Base-by-base conservation (phyloP, 2,113 vertebrate species). In the Ochotona curzoniae region DNA sequence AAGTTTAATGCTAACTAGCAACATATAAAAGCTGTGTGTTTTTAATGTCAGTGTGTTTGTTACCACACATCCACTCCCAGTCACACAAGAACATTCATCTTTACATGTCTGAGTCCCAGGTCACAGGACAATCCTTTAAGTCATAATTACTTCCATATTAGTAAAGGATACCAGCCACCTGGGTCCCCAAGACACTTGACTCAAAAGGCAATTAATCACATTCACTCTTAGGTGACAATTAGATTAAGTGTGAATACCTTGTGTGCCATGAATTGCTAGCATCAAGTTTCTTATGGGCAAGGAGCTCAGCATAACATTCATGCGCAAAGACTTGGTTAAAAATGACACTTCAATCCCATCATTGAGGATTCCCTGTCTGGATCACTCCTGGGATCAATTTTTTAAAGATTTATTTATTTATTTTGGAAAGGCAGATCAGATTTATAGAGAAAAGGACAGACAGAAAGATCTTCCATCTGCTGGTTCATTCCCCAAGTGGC, bases 1-100 rank as follows among this genome's bases (percentile, higher is more conserved):
- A 82, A 12, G 28, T 30, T 81, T 61, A 74, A 26, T 73, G 28
- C 32, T 74, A 21, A 51, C 18, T 63, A 79, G 38, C 1, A 91
- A 80, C 30, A 70, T 81, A 57, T 73, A 64, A 92, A 32, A 89
- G 25, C 35, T 70, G 5, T 49, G 60, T 6, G 64, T 3, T 87
- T 84, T 97, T 83, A 73, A 82, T 66, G 14, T 69, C n/a, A 85
- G 90, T 70, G 64, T 44, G 7, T 12, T 70, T 57, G 25, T 26
- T 70, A 3, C 25, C 23, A 20, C 78, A 66, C 14, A 60, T 5
- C 60, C 1, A 73, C 18, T 93, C 54, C 63, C 28, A 61, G n/a
- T 70, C 57, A 47, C 32, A 44, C 11, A 67, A 94, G 32, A 93
- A 35, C 25, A 28, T 83, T 49, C 17, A 18, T 30, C 49, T 93